Percentiles rank a stretch among this genome's conserved stretches.
phyloP scores from a whole-genome alignment of 1,140 invertebrate genomes.

The Lasaia peninsularis region DNA sequence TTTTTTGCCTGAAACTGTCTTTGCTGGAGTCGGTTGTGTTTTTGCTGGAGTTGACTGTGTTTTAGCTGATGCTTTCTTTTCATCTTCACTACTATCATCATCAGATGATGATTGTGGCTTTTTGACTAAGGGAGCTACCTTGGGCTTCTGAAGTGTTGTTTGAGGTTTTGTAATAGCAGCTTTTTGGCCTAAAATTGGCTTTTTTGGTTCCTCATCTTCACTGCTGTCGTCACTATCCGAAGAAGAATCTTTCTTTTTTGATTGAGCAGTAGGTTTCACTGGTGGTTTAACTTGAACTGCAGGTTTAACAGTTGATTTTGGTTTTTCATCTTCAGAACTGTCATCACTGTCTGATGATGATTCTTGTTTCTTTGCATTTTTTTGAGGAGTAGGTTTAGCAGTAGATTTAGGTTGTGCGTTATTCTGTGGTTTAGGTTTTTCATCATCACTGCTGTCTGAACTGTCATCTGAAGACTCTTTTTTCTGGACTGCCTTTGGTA shows the following conservation, averaged over 20 bases:
- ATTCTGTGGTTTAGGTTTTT: constrained; percentile 33
- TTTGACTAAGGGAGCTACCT: not conserved
- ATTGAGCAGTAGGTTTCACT: not conserved
- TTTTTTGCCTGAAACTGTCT: not conserved
- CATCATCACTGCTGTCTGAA: constrained; percentile 36
- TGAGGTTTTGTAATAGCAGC: not conserved
- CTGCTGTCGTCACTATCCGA: constrained; percentile 11
- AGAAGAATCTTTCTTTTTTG: constrained; percentile 13
- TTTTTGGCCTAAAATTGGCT: not conserved
- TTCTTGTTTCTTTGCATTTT: constrained; percentile 27
- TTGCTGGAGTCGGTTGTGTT: not conserved
- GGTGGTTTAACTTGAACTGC: constrained; percentile 17
- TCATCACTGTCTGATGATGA: constrained; percentile 36
- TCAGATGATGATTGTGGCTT: not conserved
- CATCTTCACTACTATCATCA: not conserved
- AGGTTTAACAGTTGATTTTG: constrained; percentile 21
- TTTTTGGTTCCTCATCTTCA: constrained; percentile 4
- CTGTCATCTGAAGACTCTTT: constrained; percentile 45
- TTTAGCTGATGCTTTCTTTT: not conserved
- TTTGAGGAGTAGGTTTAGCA: constrained; percentile 20
- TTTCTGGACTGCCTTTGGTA: constrained; percentile 35
- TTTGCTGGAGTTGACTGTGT: not conserved
- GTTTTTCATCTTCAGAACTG: constrained; percentile 31
- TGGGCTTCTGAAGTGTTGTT: not conserved
- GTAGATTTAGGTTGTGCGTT: constrained; percentile 22